Evolutionary conservation across 1,140 invertebrate species (phyloP), one percentile per base, ranked within the genome.

Genomic region (Pseudachorutes palmiensis): DNA sequence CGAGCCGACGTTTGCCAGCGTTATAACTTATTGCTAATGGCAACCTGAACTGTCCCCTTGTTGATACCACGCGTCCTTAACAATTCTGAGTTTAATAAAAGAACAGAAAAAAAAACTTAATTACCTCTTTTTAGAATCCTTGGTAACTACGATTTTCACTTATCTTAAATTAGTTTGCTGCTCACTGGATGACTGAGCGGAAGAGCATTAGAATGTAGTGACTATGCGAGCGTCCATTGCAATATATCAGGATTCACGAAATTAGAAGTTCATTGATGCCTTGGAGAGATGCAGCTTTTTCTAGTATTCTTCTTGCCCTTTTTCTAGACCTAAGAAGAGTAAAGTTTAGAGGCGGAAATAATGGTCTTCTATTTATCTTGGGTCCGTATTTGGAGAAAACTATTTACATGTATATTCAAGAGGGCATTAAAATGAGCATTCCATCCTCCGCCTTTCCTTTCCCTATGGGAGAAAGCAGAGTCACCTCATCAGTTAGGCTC

Each of bases 181-280:
- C n/a, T n/a, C n/a, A n/a, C n/a, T n/a, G n/a, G n/a, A n/a, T n/a
- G n/a, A n/a, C n/a, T n/a, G n/a, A n/a, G n/a, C n/a, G n/a, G n/a
- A n/a, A n/a, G n/a, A n/a, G n/a, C n/a, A n/a, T n/a, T n/a, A n/a
- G n/a, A n/a, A n/a, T n/a, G n/a, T n/a, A n/a, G n/a, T n/a, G n/a
- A n/a, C n/a, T n/a, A n/a, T n/a, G n/a, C n/a, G n/a, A n/a, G n/a
- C n/a, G n/a, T n/a, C n/a, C n/a, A n/a, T n/a, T n/a, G n/a, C 36
- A 45, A 55, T 55, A 55, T 55, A 55, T 55, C 51, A 55, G 51
- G 51, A 55, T 55, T 55, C 51, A 55, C 9, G 51, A 55, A 55
- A 55, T 55, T 55, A 55, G 51, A 26, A 55, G 51, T 55, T 55
- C 51, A 26, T 55, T 55, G 51, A 55, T 55, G 51, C 24, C 14